Conservation (phyloP, 2,113 vertebrate genomes). For the Vidua macroura region DNA sequence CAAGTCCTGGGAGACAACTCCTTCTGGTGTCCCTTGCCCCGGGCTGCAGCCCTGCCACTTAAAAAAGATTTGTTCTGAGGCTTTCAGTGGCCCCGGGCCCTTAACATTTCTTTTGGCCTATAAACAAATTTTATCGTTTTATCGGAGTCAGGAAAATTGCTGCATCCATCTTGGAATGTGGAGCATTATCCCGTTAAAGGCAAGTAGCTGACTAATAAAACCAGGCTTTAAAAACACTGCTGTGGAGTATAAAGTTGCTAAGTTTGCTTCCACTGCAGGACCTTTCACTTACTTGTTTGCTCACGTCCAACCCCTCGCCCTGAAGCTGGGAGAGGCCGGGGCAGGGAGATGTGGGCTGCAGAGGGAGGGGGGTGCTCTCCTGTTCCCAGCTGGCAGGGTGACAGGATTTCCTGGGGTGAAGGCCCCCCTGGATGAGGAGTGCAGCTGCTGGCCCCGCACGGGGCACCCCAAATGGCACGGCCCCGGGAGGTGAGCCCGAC, state of each 20-base stretch:
- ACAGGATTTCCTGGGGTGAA: too few relatives aligned
- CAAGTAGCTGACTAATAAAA: not conserved
- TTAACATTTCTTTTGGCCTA: constrained; percentile 42
- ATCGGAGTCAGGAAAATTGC: not conserved
- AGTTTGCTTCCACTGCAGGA: not conserved
- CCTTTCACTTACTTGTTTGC: not conserved
- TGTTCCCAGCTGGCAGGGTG: not conserved
- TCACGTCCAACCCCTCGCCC: accelerated
- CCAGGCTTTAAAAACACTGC: not conserved
- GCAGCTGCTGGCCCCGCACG: not conserved
- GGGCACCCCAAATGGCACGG: too few relatives aligned
- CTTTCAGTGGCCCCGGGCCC: not conserved
- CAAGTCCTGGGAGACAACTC: not conserved
- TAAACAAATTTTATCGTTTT: constrained; percentile 49
- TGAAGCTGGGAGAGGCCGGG: not conserved
- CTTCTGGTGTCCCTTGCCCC: not conserved
- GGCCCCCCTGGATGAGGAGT: too few relatives aligned
- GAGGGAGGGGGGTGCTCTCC: accelerated
- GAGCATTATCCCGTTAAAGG: not conserved
- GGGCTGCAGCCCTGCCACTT: not conserved
- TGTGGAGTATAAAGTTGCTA: not conserved
- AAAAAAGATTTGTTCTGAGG: constrained; percentile 51
- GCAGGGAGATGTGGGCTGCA: not conserved
- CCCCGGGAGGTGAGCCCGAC: too few relatives aligned
- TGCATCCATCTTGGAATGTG: not conserved